Base-by-base conservation (phyloP, 2,888 invertebrate species). In the Aproaerema taeniolella region DNA sequence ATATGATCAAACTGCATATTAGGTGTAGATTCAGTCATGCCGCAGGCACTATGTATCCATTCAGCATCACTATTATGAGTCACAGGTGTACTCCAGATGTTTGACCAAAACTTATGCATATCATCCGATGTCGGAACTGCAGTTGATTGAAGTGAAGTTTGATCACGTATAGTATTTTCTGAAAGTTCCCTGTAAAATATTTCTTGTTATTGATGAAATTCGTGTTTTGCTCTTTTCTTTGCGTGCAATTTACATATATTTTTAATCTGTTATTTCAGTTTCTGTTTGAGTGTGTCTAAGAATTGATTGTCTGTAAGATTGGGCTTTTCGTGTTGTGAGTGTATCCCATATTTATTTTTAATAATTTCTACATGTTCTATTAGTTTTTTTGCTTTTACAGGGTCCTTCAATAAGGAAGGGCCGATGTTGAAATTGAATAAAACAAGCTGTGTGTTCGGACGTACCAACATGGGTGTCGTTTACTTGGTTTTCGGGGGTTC, bases 271-370 rank as follows among this genome's bases (percentile, higher is more conserved):
- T 28, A 3, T 20, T 1, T 17, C 2, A 37, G 17, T 37, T 37
- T 37, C 17, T 37, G 37, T n/a, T 30, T 37, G 1, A 37, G 13
- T 1, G 37, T 37, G 17, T 37, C 37, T 26, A 37, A n/a, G 13
- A 29, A 37, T 16, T 37, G 17, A 2, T 2, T 2, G 1, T 13
- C 25, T 5, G 13, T 11, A 2, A 10, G 2, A n/a, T 37, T 37
- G 6, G 10, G 9, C 2, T 29, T 11, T 37, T 37, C 37, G 17
- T 37, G 17, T 11, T 9, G 10, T 3, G 35, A 13, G 28, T 35
- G 35, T 15, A 26, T 28, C 10, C n/a, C n/a, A 9, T 14, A 10
- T 3, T n/a, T 35, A n/a, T 14, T 12, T 13, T 12, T 6, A 8
- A 30, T 30, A 6, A 7, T 9, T 6, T 30, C 14, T 13, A 30